phyloP scores from a whole-genome alignment of 2,888 invertebrate species.

The Iphiclides podalirius region DNA sequence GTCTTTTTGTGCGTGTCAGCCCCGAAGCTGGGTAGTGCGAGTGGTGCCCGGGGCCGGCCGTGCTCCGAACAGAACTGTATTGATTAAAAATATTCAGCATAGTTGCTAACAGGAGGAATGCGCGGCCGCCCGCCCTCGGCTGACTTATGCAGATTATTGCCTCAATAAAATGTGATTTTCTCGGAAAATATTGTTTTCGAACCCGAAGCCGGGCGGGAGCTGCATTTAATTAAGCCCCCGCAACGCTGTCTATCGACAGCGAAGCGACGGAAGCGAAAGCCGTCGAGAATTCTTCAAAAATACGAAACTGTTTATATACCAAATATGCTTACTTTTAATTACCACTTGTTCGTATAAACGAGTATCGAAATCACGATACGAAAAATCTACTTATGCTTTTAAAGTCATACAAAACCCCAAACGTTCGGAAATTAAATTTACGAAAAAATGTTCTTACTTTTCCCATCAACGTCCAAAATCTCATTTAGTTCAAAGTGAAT shows the following conservation, averaged over 20 bases:
- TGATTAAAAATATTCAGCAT: slow-evolving; percentile 81
- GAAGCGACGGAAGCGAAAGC: not conserved
- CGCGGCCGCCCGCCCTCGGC: slow-evolving; percentile 27
- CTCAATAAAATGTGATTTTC: slow-evolving; percentile 45
- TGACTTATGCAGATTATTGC: slow-evolving; percentile 56
- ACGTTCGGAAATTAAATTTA: too few species aligned
- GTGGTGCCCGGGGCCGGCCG: slow-evolving; percentile 53
- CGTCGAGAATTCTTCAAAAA: not conserved
- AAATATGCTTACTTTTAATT: not conserved
- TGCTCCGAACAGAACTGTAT: slow-evolving; percentile 75
- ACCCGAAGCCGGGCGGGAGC: not conserved
- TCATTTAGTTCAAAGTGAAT: too few species aligned
- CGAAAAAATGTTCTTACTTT: too few species aligned
- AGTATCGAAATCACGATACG: too few species aligned
- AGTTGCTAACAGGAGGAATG: slow-evolving; percentile 61
- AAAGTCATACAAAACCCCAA: too few species aligned
- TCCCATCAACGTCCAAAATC: not conserved
- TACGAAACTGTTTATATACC: not conserved
- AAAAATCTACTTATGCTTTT: too few species aligned
- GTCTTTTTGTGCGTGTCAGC: slow-evolving; percentile 26
- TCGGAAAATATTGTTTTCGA: slow-evolving; percentile 28
- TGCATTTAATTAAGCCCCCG: slow-evolving; percentile 8
- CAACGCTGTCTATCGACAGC: not conserved
- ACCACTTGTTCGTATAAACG: too few species aligned
- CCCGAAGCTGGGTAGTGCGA: slow-evolving; percentile 9